Evolutionary conservation across 2,797 vertebrate species (phyloP), one percentile per base, ranked within the genome.

Genomic region (Pangasius djambal): DNA sequence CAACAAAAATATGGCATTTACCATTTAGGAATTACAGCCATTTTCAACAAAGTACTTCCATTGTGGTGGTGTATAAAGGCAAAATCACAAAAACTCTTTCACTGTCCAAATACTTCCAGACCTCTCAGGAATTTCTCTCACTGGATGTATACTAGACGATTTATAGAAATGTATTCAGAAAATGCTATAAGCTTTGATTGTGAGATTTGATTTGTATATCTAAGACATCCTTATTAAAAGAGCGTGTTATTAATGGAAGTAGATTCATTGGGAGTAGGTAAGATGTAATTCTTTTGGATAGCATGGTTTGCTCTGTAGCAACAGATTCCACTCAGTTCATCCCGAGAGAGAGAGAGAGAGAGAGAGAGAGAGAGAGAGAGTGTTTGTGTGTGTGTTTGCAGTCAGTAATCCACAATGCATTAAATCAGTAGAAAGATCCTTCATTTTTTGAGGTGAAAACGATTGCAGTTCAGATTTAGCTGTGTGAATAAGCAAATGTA

Each of bases 391-490:
- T 50, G 25, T 77, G 74, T 44, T 22, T 22, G n/a, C 2, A 8
- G 18, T 57, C n/a, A 79, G 77, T 57, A 22, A 52, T 77, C 6
- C 81, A 61, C 57, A 63, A 28, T 44, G 22, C 57, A 83, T 63
- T 61, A 63, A 63, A 83, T 83, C 37, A 40, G 57, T 63, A 15
- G 22, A 63, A 59, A 63, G 12, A 28, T 44, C 34, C 5, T 82
- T 83, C 13, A 22, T 28, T 82, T 82, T 65, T 44, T 18, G 25
- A 83, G 37, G 25, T 83, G 59, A 65, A 83, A 44, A 65, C 28
- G 20, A 87, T 78, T 61, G 31, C 82, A 67, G 77, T 52, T 88
- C 81, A 75, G 44, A 85, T 84, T 88, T 74, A 90, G 87, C 63
- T 16, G 86, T 74, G 75, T 87, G 83, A 70, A 86, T 44, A 75